Evolutionary conservation across 2,797 vertebrate genomes (phyloP).

Genomic region (Catharus ustulatus): DNA sequence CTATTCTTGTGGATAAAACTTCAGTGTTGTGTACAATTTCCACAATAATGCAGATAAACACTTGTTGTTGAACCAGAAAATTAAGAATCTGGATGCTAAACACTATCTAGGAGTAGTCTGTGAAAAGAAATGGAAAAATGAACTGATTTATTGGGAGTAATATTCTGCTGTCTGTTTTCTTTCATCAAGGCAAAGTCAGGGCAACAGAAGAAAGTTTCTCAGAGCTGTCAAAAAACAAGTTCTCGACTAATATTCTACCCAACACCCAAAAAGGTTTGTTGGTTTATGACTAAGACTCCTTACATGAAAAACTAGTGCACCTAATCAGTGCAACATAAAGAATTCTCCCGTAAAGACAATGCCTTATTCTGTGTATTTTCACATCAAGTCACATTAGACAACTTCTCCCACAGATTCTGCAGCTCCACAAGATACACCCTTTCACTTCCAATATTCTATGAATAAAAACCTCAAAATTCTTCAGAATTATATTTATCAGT

Average conservation of each 20-base stretch:
- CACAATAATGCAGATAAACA: not conserved
- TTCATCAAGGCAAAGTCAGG: not conserved
- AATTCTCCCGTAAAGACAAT: not conserved
- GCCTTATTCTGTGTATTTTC: not conserved
- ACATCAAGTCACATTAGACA: not conserved
- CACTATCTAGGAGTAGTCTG: not conserved
- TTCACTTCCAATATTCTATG: not conserved
- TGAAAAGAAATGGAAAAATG: not conserved
- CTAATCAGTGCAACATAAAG: not conserved
- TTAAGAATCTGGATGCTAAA: not conserved
- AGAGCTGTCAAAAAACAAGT: not conserved
- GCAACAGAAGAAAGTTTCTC: slow-evolving; percentile 3
- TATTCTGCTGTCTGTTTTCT: not conserved
- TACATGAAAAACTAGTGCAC: not conserved
- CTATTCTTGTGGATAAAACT: not conserved
- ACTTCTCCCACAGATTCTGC: not conserved
- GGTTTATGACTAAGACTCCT: not conserved
- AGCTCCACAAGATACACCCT: not conserved
- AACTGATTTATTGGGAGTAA: not conserved
- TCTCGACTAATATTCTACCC: not conserved
- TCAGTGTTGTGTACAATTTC: not conserved
- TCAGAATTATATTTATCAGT: not conserved
- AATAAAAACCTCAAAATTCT: not conserved
- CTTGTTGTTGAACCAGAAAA: not conserved
- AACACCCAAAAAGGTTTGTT: not conserved